Conservation (phyloP, 2,888 invertebrate species). For the Ditylenchus weischeri region DNA sequence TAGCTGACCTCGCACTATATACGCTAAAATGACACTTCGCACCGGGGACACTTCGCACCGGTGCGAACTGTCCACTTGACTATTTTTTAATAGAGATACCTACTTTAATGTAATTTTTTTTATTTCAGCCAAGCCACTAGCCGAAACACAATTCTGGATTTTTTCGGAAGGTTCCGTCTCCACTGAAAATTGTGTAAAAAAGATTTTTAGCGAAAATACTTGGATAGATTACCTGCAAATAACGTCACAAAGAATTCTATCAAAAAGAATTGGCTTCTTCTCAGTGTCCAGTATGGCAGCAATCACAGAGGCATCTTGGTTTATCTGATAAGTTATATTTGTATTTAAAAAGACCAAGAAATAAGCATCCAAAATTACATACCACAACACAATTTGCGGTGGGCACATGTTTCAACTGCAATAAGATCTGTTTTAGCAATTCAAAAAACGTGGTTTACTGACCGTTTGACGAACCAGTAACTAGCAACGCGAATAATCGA, state of each 20-base stretch:
- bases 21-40: too few species aligned
- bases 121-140: too few species aligned
- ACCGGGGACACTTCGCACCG: too few species aligned
- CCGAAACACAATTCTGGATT: constrained; percentile 98
- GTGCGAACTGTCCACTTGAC: too few species aligned
- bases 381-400: constrained; percentile 89
- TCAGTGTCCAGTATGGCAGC: constrained; percentile 69
- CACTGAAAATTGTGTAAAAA: constrained; percentile 62
- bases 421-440: too few species aligned
- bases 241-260: constrained; percentile 88
- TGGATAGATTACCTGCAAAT: constrained; percentile 70
- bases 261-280: constrained; percentile 70
- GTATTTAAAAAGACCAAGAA: too few species aligned
- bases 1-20: too few species aligned
- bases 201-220: too few species aligned
- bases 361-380: not conserved
- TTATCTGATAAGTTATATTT: too few species aligned
- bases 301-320: constrained; percentile 87
- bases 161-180: constrained; percentile 93
- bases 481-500: constrained; percentile 83
- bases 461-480: constrained; percentile 93
- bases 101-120: too few species aligned
- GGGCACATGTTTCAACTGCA: constrained; percentile 71
- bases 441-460: too few species aligned
- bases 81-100: too few species aligned